phyloP scores from a whole-genome alignment of 2,888 invertebrate genomes.

The Cyaniris semiargus region DNA sequence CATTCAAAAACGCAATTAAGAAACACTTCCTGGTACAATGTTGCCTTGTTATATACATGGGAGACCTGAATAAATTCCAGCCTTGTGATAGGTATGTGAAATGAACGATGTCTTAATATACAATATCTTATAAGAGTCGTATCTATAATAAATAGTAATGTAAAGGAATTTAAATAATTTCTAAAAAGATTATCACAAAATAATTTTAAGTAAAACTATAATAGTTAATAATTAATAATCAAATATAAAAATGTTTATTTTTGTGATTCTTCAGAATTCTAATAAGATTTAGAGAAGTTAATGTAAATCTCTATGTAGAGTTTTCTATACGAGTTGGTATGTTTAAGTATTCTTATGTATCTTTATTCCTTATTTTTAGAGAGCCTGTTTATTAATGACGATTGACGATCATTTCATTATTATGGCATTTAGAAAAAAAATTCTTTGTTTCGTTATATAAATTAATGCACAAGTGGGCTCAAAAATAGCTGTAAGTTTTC shows the following conservation, averaged over 20 bases:
- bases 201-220: background rate
- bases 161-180: background rate
- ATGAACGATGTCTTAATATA: background rate
- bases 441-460: background rate
- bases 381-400: background rate
- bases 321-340: background rate
- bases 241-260: background rate
- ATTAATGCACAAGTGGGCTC: background rate
- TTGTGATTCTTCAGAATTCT: background rate
- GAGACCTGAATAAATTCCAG: conserved; percentile 2
- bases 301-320: background rate
- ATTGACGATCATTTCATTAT: too few relatives aligned
- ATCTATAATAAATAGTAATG: background rate
- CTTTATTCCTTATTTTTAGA: background rate
- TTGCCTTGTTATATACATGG: conserved; percentile 46
- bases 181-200: background rate
- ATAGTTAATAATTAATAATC: too few relatives aligned
- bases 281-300: background rate
- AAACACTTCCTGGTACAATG: conserved; percentile 39
- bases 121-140: background rate
- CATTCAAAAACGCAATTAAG: conserved; percentile 33
- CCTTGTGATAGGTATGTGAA: background rate
- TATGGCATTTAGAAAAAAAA: background rate
- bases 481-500: background rate
- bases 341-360: background rate